phyloP scores from a whole-genome alignment of 1,140 invertebrate genomes.

The Theocolax elegans region DNA sequence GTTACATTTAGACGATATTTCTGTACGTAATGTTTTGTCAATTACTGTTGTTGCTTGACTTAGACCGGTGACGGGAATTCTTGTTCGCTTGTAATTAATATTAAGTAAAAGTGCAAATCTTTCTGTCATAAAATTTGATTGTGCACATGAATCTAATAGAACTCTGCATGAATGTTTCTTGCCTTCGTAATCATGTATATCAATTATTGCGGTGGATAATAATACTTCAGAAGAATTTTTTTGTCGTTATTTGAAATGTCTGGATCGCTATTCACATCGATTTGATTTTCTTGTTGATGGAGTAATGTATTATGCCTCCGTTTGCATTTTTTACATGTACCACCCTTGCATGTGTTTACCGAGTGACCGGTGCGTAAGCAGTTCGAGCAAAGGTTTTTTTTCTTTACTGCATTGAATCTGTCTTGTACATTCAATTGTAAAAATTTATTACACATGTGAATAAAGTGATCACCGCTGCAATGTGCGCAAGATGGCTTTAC shows the following conservation, averaged over 20 bases:
- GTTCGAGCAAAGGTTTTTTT: no score
- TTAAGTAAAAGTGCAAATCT: no score
- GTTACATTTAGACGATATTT: not conserved
- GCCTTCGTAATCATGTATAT: not conserved
- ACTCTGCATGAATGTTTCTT: not conserved
- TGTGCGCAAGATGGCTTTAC: not conserved
- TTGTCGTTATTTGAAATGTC: not conserved
- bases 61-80: no score
- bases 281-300: not conserved
- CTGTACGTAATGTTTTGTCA: no score
- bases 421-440: not conserved
- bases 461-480: not conserved
- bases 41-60: no score
- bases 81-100: no score
- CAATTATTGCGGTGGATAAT: not conserved
- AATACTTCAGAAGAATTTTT: not conserved
- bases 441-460: not conserved
- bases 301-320: not conserved
- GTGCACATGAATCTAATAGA: not conserved
- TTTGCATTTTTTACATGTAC: not conserved
- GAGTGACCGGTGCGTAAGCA: no score
- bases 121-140: conserved; percentile 4
- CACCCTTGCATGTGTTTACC: not conserved
- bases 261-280: not conserved
- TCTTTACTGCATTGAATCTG: not conserved